phyloP scores from a whole-genome alignment of 64 coral and sea anemone genomes.

The Trachythela sp. region DNA sequence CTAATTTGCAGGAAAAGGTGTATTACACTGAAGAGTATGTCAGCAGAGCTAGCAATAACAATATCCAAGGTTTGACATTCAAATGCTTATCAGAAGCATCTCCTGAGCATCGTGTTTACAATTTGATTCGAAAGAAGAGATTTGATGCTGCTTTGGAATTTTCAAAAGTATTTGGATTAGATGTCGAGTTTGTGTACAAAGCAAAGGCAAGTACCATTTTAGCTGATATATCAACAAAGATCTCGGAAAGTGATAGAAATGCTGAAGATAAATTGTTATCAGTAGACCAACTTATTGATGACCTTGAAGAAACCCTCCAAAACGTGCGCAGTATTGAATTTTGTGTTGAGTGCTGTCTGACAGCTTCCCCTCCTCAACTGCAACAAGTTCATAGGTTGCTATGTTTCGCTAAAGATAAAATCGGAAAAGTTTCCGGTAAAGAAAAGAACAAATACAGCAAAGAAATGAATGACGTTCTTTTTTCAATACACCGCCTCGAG shows the following conservation, averaged over 20 bases:
- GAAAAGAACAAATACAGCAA: not conserved
- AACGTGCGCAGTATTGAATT: not conserved
- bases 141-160: conserved; percentile 28
- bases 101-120: conserved; percentile 16
- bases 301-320: not conserved
- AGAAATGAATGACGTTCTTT: not conserved
- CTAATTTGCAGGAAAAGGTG: conserved; percentile 9
- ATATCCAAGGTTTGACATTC: not conserved
- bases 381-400: not conserved
- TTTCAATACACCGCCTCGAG: not conserved
- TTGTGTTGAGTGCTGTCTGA: conserved; percentile 3
- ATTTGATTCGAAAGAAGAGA: not conserved
- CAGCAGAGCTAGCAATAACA: not conserved
- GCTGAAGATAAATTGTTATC: not conserved
- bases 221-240: not conserved
- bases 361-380: not conserved
- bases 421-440: not conserved
- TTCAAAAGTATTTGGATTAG: not conserved
- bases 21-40: not conserved
- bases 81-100: not conserved
- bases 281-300: not conserved
- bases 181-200: conserved; percentile 13
- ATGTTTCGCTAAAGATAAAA: not conserved
- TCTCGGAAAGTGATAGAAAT: not conserved
- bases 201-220: conserved; percentile 6